Evolutionary conservation across 2,888 invertebrate genomes (phyloP).

Genomic region (Graphium colonna): DNA sequence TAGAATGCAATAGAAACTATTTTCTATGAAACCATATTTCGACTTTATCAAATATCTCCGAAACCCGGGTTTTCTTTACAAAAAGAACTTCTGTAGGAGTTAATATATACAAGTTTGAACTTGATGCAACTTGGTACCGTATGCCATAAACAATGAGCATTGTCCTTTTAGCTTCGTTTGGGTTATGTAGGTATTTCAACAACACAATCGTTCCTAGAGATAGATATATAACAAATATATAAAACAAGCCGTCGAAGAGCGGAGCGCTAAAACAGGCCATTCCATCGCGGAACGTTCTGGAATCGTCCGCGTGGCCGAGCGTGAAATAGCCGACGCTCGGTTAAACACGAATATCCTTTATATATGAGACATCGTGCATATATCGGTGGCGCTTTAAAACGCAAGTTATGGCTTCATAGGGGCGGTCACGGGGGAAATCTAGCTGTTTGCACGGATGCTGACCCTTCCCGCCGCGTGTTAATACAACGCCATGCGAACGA

Average conservation of each 20-base stretch:
- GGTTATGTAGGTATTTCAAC: too few species aligned
- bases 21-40: too few species aligned
- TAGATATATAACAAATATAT: constrained; percentile 4
- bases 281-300: constrained; percentile 24
- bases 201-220: too few species aligned
- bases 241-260: constrained; percentile 15
- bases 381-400: constrained; percentile 29
- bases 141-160: too few species aligned
- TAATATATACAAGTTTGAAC: too few species aligned
- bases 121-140: too few species aligned
- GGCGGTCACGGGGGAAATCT: constrained; percentile 70
- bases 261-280: constrained; percentile 32
- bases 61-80: too few species aligned
- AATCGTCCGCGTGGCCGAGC: constrained; percentile 38
- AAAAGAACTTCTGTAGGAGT: too few species aligned
- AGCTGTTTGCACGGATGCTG: constrained; percentile 63
- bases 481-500: constrained; percentile 56
- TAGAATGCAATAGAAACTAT: too few species aligned
- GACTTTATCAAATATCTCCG: too few species aligned
- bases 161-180: too few species aligned
- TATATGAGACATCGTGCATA: constrained; percentile 36
- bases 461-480: constrained; percentile 57
- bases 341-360: constrained; percentile 49
- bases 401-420: constrained; percentile 55
- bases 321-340: constrained; percentile 48